Conservation (phyloP, 2,888 invertebrate genomes). For the Herminia tarsipennalis region DNA sequence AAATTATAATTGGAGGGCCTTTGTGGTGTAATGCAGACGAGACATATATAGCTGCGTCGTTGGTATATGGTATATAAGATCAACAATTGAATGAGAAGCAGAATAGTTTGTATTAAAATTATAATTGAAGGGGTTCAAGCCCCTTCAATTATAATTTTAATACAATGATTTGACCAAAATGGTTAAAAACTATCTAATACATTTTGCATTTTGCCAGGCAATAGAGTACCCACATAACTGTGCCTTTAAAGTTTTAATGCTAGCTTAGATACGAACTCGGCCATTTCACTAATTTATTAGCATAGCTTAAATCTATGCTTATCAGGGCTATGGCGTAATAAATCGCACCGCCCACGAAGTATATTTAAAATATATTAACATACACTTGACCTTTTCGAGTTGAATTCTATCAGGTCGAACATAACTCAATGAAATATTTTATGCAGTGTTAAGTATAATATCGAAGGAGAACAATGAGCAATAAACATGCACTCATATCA, state of each 20-base stretch:
- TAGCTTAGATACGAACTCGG: conserved; percentile 10
- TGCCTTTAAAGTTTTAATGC: too few species aligned
- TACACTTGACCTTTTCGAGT: conserved; percentile 62
- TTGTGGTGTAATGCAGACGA: too few species aligned
- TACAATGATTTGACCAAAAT: too few species aligned
- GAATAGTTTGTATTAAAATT: too few species aligned
- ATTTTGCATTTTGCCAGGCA: too few species aligned
- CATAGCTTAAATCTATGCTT: conserved; percentile 28
- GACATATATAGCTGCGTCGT: too few species aligned
- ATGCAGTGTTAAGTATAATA: conserved; percentile 72
- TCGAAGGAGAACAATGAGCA: conserved; percentile 74
- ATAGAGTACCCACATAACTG: background rate
- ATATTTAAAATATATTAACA: conserved; percentile 47
- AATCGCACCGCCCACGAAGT: conserved; percentile 42
- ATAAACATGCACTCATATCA: conserved; percentile 78
- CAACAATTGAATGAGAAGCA: too few species aligned
- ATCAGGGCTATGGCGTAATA: conserved; percentile 28
- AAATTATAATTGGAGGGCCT: too few species aligned
- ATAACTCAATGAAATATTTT: conserved; percentile 69
- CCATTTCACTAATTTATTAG: conserved; percentile 32
- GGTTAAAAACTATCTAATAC: too few species aligned
- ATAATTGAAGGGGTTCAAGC: too few species aligned
- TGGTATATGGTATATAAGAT: too few species aligned
- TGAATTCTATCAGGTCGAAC: conserved; percentile 60
- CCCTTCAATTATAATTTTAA: too few species aligned